phyloP scores from a whole-genome alignment of 2,113 vertebrate genomes.

The Oncorhynchus clarkii region DNA sequence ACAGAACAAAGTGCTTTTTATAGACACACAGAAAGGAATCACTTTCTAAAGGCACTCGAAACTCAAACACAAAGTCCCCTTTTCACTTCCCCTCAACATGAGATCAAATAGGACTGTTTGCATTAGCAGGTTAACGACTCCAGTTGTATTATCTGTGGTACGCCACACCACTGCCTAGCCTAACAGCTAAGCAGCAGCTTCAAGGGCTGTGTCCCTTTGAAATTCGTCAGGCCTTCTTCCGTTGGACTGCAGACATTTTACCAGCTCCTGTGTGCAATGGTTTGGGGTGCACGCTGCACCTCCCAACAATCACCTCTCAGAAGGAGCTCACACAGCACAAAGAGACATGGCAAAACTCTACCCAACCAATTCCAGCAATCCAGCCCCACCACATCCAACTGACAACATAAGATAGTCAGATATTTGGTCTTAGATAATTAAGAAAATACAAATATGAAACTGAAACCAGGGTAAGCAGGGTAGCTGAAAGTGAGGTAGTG shows the following conservation, averaged over 20 bases:
- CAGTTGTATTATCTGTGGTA: constrained; percentile 13
- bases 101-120: constrained; percentile 20
- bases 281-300: too few relatives aligned
- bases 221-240: not conserved
- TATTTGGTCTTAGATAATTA: too few relatives aligned
- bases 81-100: constrained; percentile 56
- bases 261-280: too few relatives aligned
- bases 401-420: too few relatives aligned
- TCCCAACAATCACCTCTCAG: too few relatives aligned
- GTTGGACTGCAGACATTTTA: too few relatives aligned
- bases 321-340: too few relatives aligned
- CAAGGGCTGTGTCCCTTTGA: not conserved
- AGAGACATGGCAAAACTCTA: too few relatives aligned
- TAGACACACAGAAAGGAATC: constrained; percentile 44
- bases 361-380: too few relatives aligned
- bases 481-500: not conserved
- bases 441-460: too few relatives aligned
- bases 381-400: too few relatives aligned
- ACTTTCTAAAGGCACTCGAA: constrained; percentile 54
- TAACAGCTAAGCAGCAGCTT: not conserved
- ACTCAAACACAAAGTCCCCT: constrained; percentile 54
- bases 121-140: not conserved
- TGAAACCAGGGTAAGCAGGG: too few relatives aligned
- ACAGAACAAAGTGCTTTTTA: constrained; percentile 35
- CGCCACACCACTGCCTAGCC: not conserved